Percentiles rank a stretch among this genome's conserved stretches.
phyloP scores from a whole-genome alignment of 2,113 vertebrate genomes.

The Hypanus sabinus region DNA sequence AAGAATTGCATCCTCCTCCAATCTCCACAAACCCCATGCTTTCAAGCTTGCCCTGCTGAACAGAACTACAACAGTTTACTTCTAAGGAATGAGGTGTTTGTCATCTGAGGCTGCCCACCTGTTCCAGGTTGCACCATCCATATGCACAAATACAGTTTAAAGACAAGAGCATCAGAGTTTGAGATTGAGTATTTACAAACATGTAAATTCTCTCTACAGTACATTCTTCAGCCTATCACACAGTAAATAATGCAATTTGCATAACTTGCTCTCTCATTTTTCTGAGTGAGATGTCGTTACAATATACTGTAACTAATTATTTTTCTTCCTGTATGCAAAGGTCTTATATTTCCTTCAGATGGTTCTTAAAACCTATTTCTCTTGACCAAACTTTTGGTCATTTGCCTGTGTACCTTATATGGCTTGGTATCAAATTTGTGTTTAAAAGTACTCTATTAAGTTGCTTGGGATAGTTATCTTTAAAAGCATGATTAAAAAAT shows the following conservation, averaged over 20 bases:
- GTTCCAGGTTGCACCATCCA: not conserved
- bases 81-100: not conserved
- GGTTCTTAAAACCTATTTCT: not conserved
- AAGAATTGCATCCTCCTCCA: not conserved
- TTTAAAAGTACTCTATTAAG: not conserved
- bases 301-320: not conserved
- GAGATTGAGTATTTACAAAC: not conserved
- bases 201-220: not conserved
- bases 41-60: not conserved
- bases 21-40: not conserved
- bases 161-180: not conserved
- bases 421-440: not conserved
- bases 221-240: not conserved
- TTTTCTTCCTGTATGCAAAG: not conserved
- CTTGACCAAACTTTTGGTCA: not conserved
- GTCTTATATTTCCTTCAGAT: not conserved
- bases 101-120: not conserved
- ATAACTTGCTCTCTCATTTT: not conserved
- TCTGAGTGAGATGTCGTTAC: not conserved
- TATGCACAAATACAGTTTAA: not conserved
- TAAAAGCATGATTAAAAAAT: constrained; percentile 4
- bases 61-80: constrained; percentile 10
- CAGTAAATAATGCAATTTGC: not conserved
- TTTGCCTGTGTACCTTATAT: not conserved
- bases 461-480: not conserved